Evolutionary conservation across 2,797 vertebrate genomes (phyloP).

Genomic region (Eutrigla gurnardus): DNA sequence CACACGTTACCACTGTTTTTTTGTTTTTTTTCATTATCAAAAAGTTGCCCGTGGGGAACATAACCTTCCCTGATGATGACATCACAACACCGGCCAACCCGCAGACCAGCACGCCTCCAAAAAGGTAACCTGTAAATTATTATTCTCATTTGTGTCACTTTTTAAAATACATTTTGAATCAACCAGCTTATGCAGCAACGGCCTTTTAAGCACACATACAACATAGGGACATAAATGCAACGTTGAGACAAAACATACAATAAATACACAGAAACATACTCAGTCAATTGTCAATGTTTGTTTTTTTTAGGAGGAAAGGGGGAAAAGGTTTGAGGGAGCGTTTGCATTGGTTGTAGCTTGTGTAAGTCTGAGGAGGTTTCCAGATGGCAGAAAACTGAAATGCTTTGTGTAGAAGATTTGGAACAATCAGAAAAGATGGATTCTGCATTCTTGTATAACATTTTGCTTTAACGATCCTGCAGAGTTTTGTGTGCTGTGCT

Average conservation of each 20-base stretch:
- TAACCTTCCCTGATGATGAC: background rate
- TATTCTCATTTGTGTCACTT: background rate
- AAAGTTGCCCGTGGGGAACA: slow-evolving; percentile 39
- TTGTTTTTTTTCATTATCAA: background rate
- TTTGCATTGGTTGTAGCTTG: too few species aligned
- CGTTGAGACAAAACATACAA: background rate
- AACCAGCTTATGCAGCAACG: too few species aligned
- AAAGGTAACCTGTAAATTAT: slow-evolving; percentile 3
- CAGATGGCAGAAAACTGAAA: too few species aligned
- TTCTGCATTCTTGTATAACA: background rate
- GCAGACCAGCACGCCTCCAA: background rate
- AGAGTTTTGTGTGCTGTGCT: too few species aligned
- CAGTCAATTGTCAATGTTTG: too few species aligned
- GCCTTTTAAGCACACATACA: background rate
- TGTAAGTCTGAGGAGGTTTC: too few species aligned
- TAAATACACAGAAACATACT: background rate
- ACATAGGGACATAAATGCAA: background rate
- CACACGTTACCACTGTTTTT: background rate
- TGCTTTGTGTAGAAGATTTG: too few species aligned
- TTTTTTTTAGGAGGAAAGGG: background rate
- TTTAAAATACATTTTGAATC: background rate
- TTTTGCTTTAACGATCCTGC: too few species aligned
- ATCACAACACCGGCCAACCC: background rate
- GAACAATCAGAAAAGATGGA: background rate
- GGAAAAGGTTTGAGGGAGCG: too few species aligned